Percentiles rank a stretch among this genome's conserved stretches.
These are phyloP conservation scores for Molossus alvarezi DNA, from an alignment of 2,797 vertebrate genomes.

Conservation along the genomic window DNA sequence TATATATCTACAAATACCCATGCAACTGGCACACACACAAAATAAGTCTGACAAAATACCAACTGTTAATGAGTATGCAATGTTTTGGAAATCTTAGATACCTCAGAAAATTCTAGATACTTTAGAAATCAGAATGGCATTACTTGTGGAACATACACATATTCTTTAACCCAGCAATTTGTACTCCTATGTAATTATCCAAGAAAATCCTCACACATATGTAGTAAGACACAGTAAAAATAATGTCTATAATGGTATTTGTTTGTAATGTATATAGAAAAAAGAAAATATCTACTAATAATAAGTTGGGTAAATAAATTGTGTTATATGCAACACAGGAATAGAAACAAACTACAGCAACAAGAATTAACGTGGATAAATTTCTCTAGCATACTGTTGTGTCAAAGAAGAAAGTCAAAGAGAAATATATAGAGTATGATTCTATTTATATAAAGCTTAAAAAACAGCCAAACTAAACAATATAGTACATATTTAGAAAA, in stretches of 20 bases:
- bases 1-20: neutral
- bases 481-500: neutral
- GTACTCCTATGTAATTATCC: neutral
- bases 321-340: neutral
- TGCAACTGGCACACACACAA: neutral
- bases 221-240: slow-evolving; percentile 8
- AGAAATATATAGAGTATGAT: neutral
- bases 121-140: slow-evolving; percentile 8
- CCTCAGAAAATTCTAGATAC: neutral
- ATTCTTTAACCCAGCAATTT: slow-evolving; percentile 18
- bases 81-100: neutral
- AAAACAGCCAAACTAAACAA: neutral
- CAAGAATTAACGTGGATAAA: neutral
- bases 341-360: slow-evolving; percentile 35
- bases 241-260: slow-evolving; percentile 2
- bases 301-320: neutral
- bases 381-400: neutral
- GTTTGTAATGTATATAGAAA: slow-evolving; percentile 13
- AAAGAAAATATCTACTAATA: slow-evolving; percentile 31
- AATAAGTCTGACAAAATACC: slow-evolving; percentile 26
- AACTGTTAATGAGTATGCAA: slow-evolving; percentile 18
- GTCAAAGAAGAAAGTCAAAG: slow-evolving; percentile 39
- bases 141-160: neutral
- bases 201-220: neutral
- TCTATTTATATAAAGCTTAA: neutral